These are phyloP conservation scores for Hypocryptadius cinnamomeus DNA, from an alignment of 2,113 vertebrate genomes.

Conservation along the genomic window DNA sequence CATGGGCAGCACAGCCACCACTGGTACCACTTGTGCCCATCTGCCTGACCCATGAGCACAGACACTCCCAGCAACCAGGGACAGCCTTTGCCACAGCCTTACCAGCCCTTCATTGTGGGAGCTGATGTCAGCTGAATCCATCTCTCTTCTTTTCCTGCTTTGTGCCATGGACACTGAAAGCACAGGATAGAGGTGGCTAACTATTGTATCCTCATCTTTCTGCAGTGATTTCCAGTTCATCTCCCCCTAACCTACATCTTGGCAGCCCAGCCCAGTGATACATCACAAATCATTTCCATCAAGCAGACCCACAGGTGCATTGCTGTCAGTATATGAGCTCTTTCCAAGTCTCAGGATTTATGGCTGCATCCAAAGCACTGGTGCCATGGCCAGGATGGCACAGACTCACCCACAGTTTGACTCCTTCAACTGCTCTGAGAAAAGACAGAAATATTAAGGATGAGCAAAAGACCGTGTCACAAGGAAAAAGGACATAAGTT, in stretches of 20 bases:
- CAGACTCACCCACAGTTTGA: neutral
- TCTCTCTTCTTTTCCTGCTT: neutral
- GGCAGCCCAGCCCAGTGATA: neutral
- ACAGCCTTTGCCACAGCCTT: neutral
- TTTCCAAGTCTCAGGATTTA: neutral
- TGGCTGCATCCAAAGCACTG: neutral
- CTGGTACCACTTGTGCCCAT: fast-evolving
- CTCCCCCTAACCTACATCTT: neutral
- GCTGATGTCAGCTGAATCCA: neutral
- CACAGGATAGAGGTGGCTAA: neutral
- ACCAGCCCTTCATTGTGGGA: neutral
- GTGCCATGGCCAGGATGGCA: neutral
- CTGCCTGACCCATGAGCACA: neutral
- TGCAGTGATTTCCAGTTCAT: neutral
- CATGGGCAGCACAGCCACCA: fast-evolving
- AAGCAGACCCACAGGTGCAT: fast-evolving
- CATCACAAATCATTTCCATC: neutral
- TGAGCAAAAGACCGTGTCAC: neutral
- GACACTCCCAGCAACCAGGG: neutral
- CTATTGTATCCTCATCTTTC: fast-evolving
- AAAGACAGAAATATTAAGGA: neutral
- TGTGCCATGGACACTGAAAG: neutral
- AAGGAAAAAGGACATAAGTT: neutral
- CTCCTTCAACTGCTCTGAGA: neutral
- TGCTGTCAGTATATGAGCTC: neutral